Base-by-base conservation (phyloP, 2,888 invertebrate species). In the Diarsia rubi region DNA sequence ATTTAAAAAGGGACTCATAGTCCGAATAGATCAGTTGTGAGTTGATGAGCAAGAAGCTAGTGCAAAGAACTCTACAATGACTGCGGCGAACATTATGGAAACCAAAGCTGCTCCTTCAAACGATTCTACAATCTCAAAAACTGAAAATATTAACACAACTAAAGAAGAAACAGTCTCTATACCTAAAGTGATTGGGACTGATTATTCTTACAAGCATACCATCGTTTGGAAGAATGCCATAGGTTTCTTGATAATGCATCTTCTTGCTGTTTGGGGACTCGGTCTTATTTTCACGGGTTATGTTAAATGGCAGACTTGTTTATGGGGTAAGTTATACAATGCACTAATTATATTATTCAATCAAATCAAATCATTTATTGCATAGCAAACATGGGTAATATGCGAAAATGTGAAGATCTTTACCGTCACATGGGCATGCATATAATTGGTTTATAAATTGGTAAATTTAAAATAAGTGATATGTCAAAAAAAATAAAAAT, bases 161-260 rank as follows among this genome's bases (percentile, higher is more conserved):
- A 47, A 64, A 47, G n/a, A 0, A 27, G 64, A 65, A 59, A 8
- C 64, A 21, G n/a, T 69, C 31, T n/a, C 16, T 37, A 57, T 83
- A 31, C 78, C 85, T 8, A 85, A 77, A 81, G 45, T 81, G 19
- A 83, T 94, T 65, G 93, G 93, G 54, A 94, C 94, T 0, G 93
- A 94, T 83, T 91, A 88, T 65, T 83, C 83, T 0, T 93, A 93
- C 76, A 92, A 89, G 94, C 94, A 97, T 95, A 82, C 96, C 88
- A 95, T 97, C 27, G 97, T 97, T 5, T 97, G 97, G 97, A 95
- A 92, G 80, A 97, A 98, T 89, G 97, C 96, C 0, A 95, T 97
- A 45, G 97, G 97, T 27, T 97, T 97, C 87, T 82, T 97, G 3
- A 71, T 97, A 12, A 86, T 97, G 66, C 97, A 97, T 89, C n/a